phyloP scores from a whole-genome alignment of 1,140 invertebrate genomes.

The Drosophila nasuta region DNA sequence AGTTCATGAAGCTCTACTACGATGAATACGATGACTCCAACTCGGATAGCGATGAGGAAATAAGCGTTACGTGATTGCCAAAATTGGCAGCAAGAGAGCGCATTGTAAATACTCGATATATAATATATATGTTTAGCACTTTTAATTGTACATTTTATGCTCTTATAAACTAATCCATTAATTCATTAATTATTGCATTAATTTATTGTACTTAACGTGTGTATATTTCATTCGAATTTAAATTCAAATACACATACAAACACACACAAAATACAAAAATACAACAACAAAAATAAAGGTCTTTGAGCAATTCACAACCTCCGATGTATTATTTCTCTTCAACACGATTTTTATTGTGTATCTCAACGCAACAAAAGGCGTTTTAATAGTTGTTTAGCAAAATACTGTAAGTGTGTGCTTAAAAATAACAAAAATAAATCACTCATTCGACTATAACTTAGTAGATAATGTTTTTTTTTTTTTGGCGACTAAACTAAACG shows the following conservation, averaged over 20 bases:
- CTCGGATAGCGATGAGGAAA: conserved; percentile 92
- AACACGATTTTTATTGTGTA: conserved; percentile 8
- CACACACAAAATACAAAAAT: conserved; percentile 8
- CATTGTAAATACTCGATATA: conserved; percentile 52
- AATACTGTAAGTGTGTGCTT: conserved; percentile 60
- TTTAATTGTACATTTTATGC: conserved; percentile 65
- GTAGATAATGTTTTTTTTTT: conserved; percentile 23
- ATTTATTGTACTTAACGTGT: conserved; percentile 67
- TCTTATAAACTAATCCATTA: conserved; percentile 42
- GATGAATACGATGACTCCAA: conserved; percentile 89
- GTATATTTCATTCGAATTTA: conserved; percentile 81
- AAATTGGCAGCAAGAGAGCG: conserved; percentile 9
- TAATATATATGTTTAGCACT: conserved; percentile 49
- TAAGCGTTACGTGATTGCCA: conserved; percentile 91
- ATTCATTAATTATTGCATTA: conserved; percentile 55
- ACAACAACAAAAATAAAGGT: conserved; percentile 64
- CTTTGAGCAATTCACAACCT: conserved; percentile 59
- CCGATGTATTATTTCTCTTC: neutral
- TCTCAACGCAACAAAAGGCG: conserved; percentile 21
- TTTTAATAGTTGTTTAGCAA: conserved; percentile 3
- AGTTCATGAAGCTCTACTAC: conserved; percentile 86
- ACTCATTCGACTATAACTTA: conserved; percentile 67
- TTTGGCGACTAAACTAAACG: conserved; percentile 31
- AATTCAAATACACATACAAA: conserved; percentile 46
- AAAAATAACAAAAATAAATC: conserved; percentile 56